These are phyloP conservation scores for Dynastes hyllus DNA, from an alignment of 2,888 invertebrate genomes.

Conservation along the genomic window DNA sequence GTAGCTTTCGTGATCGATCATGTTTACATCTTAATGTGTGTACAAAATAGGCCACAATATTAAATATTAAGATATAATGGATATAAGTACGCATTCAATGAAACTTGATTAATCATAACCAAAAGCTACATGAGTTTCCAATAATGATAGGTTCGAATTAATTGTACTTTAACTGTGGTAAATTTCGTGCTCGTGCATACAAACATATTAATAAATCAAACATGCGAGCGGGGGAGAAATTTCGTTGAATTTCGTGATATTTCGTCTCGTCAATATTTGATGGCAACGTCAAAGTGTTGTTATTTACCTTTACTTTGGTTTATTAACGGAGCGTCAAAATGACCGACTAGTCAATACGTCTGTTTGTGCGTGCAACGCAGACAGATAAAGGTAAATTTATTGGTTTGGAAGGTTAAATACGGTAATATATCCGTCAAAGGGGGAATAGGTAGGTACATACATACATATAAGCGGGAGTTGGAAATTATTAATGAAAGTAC, in stretches of 20 bases:
- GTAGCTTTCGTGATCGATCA: no score
- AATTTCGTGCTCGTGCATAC: not conserved
- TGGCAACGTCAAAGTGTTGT: slow-evolving; percentile 25
- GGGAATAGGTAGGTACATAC: no score
- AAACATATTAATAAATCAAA: slow-evolving; percentile 19
- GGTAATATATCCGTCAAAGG: not conserved
- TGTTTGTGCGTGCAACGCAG: not conserved
- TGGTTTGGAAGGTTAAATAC: not conserved
- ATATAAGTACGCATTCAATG: no score
- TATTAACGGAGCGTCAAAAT: slow-evolving; percentile 18
- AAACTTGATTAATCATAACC: no score
- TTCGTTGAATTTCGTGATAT: not conserved
- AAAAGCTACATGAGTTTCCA: not conserved
- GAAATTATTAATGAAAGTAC: no score
- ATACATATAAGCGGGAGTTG: no score
- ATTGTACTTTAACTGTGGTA: not conserved
- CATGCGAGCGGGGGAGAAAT: not conserved
- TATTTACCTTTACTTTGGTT: slow-evolving; percentile 36
- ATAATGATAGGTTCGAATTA: not conserved
- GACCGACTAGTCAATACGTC: not conserved
- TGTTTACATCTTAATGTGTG: no score
- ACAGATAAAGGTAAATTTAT: not conserved
- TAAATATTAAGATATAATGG: no score
- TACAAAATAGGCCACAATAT: no score
- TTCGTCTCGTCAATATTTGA: slow-evolving; percentile 18